These are phyloP conservation scores for Bhutanitis thaidina DNA, from an alignment of 2,888 invertebrate species.

Conservation along the genomic window DNA sequence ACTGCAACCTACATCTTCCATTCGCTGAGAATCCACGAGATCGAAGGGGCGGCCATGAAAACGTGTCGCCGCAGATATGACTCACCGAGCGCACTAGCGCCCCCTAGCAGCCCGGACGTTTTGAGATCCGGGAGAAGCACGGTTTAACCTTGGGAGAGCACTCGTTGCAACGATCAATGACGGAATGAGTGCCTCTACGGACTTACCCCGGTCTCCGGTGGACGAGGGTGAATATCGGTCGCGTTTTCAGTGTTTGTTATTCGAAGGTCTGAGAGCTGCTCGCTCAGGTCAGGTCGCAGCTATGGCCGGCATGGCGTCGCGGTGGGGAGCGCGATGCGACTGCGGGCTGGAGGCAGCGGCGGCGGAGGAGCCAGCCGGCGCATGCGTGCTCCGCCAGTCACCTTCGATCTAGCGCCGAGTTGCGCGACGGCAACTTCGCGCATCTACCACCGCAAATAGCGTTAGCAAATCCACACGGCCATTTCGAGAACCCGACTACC, in stretches of 20 bases:
- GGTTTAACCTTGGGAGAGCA: slow-evolving; percentile 49
- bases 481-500: slow-evolving; percentile 45
- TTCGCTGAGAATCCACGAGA: slow-evolving; percentile 45
- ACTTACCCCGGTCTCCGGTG: slow-evolving; percentile 64
- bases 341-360: slow-evolving; percentile 58
- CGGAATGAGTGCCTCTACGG: slow-evolving; percentile 35
- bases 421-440: slow-evolving; percentile 58
- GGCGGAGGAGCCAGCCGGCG: slow-evolving; percentile 46
- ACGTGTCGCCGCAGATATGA: slow-evolving; percentile 73
- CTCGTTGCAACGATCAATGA: slow-evolving; percentile 32
- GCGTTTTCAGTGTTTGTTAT: slow-evolving; percentile 45
- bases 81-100: slow-evolving; percentile 69
- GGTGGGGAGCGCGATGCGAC: slow-evolving; percentile 66
- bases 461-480: slow-evolving; percentile 54
- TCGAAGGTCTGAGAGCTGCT: slow-evolving; percentile 58
- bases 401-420: slow-evolving; percentile 69
- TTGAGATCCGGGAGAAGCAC: slow-evolving; percentile 50
- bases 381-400: slow-evolving; percentile 54
- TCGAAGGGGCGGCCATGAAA: slow-evolving; percentile 68
- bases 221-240: slow-evolving; percentile 43
- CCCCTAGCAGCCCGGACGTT: slow-evolving; percentile 47
- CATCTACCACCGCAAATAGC: slow-evolving; percentile 68
- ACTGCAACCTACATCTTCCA: slow-evolving; percentile 62
- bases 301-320: slow-evolving; percentile 68
- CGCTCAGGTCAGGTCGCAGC: slow-evolving; percentile 68